These are phyloP conservation scores for Sprattus sprattus DNA, from an alignment of 2,113 vertebrate genomes.

Conservation along the genomic window DNA sequence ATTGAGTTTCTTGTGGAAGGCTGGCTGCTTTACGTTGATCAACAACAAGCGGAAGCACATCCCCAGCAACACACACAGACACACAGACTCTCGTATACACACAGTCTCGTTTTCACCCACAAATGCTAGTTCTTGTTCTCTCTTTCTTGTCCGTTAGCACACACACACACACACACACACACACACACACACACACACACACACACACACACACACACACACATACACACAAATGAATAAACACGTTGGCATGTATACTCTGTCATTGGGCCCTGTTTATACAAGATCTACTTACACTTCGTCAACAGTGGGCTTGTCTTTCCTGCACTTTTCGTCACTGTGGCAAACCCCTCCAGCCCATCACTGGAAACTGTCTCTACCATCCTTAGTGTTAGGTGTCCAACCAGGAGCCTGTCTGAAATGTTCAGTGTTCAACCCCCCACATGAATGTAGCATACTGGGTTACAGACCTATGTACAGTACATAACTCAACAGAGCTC, in stretches of 20 bases:
- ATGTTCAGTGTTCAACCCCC: slow-evolving; percentile 22
- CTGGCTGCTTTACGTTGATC: slow-evolving; percentile 40
- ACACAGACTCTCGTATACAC: background rate
- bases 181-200: slow-evolving; percentile 26
- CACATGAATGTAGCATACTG: slow-evolving; percentile 10
- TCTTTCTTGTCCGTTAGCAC: background rate
- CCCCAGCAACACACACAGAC: slow-evolving; percentile 15
- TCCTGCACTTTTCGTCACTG: slow-evolving; percentile 40
- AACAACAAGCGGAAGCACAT: slow-evolving; percentile 9
- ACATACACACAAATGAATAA: slow-evolving; percentile 17
- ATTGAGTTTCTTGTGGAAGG: slow-evolving; percentile 35
- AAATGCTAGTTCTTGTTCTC: slow-evolving; percentile 4
- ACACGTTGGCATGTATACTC: background rate
- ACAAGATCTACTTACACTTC: slow-evolving; percentile 48
- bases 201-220: slow-evolving; percentile 31
- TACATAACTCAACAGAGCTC: background rate
- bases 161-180: slow-evolving; percentile 27
- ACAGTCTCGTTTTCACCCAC: slow-evolving; percentile 6
- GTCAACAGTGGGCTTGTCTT: slow-evolving; percentile 44
- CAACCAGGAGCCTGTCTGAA: slow-evolving; percentile 28
- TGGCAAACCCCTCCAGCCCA: background rate
- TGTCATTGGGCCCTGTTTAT: slow-evolving; percentile 40
- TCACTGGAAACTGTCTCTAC: background rate
- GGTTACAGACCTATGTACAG: slow-evolving; percentile 29
- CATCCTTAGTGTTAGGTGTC: slow-evolving; percentile 34